Conservation (phyloP, 2,797 vertebrate species). For the Glyptemys insculpta region DNA sequence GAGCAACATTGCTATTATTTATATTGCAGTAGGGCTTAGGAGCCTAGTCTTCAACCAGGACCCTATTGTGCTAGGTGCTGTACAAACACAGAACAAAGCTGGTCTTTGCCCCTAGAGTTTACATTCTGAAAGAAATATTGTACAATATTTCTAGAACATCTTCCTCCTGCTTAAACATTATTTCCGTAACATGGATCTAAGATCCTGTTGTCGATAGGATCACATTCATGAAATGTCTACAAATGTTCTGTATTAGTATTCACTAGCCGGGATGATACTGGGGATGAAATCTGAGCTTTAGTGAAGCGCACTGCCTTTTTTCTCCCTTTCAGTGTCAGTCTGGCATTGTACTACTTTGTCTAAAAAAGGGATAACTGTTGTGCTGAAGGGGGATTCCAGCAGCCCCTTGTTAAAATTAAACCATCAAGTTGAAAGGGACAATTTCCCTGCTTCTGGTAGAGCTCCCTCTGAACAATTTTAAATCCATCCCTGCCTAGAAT, state of each 20-base stretch:
- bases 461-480: not conserved
- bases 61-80: not conserved
- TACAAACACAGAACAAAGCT: not conserved
- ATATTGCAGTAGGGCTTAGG: not conserved
- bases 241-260: not conserved
- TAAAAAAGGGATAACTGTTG: not conserved
- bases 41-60: not conserved
- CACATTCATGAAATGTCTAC: not conserved
- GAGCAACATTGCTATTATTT: not conserved
- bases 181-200: constrained; percentile 2
- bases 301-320: not conserved
- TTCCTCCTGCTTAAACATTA: constrained; percentile 5
- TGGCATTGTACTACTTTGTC: not conserved
- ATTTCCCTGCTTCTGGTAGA: not conserved
- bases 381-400: not conserved
- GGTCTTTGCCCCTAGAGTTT: not conserved
- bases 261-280: constrained; percentile 18
- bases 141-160: constrained; percentile 13
- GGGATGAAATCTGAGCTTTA: not conserved
- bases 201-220: not conserved
- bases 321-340: not conserved
- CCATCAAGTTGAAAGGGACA: not conserved
- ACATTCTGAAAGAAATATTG: not conserved
- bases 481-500: not conserved
- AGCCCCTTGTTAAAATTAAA: not conserved